Evolutionary conservation across 2,888 invertebrate genomes (phyloP), one percentile per base, ranked within the genome.

Genomic region (Eugnorisma glareosa): DNA sequence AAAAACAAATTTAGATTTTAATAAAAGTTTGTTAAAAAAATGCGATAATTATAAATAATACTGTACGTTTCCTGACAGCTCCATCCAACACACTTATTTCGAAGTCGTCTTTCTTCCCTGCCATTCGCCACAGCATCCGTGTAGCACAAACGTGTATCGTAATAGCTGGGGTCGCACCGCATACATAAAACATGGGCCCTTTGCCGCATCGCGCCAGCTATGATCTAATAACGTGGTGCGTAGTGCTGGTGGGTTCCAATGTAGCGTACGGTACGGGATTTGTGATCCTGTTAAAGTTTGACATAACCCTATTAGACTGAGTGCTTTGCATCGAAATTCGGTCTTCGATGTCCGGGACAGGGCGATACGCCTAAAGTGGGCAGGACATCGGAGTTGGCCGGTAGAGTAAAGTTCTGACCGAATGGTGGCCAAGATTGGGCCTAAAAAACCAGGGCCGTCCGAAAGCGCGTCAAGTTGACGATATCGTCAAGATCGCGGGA

Each of bases 181-280:
- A 95, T 95, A 94, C 94, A 95, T 95, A 95, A 95, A 94, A 95
- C 94, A 95, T 95, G 87, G 91, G 87, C 91, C 92, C 93, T 94
- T 93, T 93, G 92, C 94, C 93, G 93, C 94, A 92, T 91, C 93
- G 92, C 92, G 91, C 89, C 86, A 82, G 89, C 94, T 93, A 94
- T 94, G 95, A 95, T 96, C 95, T 95, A 95, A 96, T 95, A 95
- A 95, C 92, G 92, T 87, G 89, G 90, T 94, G 94, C 93, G 93
- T 94, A 92, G 93, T 91, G 90, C 69, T 81, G 75, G 72, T n/a
- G 0, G 85, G 79, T 35, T 75, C 54, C 94, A 87, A 79, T 92
- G 83, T 79, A 43, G 0, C 0, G 2, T 8, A 86, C 88, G 90
- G 48, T 28, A 91, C 87, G 90, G 71, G 7, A 68, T 45, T 83